Evolutionary conservation across 2,888 invertebrate species (phyloP), one percentile per base, ranked within the genome.

Genomic region (Pinctada fucata): DNA sequence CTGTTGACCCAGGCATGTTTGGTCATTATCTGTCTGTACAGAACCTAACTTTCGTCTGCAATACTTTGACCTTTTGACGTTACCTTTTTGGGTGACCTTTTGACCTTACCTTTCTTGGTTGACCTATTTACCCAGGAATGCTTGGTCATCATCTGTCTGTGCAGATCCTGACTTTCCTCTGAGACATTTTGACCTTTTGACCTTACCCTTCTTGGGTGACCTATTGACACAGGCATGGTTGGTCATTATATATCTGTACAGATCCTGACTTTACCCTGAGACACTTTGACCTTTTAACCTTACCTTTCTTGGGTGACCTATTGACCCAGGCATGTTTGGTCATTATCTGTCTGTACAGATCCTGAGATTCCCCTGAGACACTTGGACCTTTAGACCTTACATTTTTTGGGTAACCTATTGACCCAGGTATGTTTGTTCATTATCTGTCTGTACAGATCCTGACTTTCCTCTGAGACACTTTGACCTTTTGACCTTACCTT

Each of bases 391-490:
- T n/a, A n/a, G n/a, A 5, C 4, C 16, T 51, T 50, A 84, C 83
- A 83, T 84, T 84, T 83, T 48, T 48, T 70, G 5, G 85, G 82
- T 52, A 82, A 76, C 72, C 85, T 82, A 66, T 85, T 80, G 3
- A 90, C 73, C 88, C 89, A 90, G 48, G 89, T 87, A 73, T 86
- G 82, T 77, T 90, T 90, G 4, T 86, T 87, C 84, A 88, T 86
- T 1, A 90, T 86, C 52, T 89, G 85, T 71, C 87, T 72, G 76
- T 90, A 90, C 69, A 90, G 76, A 64, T 90, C 87, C 74, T 89
- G 90, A 47, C 86, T 85, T n/a, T 80, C 81, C 4, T 80, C 76
- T 72, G 86, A 84, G 81, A 90, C 75, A 8, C 87, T 83, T 49
- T 84, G n/a, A 52, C 10, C 58, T 66, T 10, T 69, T 58, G n/a